Evolutionary conservation across 2,888 invertebrate genomes (phyloP), one percentile per base, ranked within the genome.

Genomic region (Petrolisthes manimaculis): DNA sequence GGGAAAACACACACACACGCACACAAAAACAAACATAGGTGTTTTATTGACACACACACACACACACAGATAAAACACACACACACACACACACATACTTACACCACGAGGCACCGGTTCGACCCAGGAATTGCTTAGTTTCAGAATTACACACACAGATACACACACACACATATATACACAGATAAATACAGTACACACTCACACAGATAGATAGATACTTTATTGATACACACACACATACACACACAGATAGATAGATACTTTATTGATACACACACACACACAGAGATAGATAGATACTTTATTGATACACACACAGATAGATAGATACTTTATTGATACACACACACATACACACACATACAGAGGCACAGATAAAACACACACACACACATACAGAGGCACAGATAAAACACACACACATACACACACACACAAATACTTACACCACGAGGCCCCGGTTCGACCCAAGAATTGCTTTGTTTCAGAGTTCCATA

Each of bases 31-130:
- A 71, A 8, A 14, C 8, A 21, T 3, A 21, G 12, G 5, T 21
- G 21, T 71, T 71, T 71, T 71, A 0, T 3, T 67, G 6, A 24
- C 24, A 21, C 24, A 21, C 12, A 61, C 51, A 83, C n/a, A 37
- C 37, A 51, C 51, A 83, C 3, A 51, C 12, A 14, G 54, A 71
- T 9, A 67, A 83, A 12, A 53, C 69, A 6, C 37, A 83, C n/a
- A 5, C 12, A 14, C 53, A 5, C 6, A 9, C 53, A 21, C 14
- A 24, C 24, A 80, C 37, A 24, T 87, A 87, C 87, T 87, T 93
- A 97, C 97, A 97, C 98, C 98, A 98, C 94, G 97, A 97, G 93
- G 96, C 94, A 92, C 96, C 97, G 91, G 97, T 97, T 92, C 98
- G 95, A 92, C 98, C 98, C 92, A 98, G 94, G 93, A 97, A 96